Conservation (phyloP, 2,113 vertebrate genomes). For the Vulpes ferrilata region DNA sequence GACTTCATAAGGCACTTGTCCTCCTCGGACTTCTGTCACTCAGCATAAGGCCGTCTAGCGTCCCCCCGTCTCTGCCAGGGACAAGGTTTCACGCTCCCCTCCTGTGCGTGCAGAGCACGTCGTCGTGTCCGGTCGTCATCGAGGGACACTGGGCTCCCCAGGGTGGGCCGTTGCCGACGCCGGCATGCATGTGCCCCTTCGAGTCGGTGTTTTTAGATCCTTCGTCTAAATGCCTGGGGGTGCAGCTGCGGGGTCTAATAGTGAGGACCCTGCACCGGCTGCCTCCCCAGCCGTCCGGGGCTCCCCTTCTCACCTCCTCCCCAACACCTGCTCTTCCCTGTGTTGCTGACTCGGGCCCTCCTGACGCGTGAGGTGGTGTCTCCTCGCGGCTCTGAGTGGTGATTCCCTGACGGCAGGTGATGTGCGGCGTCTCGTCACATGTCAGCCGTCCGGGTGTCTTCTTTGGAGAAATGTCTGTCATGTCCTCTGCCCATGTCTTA, state of each 20-base stretch:
- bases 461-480: not conserved
- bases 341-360: not conserved
- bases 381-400: not conserved
- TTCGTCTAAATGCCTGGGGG: not conserved
- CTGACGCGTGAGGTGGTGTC: not conserved
- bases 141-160: not conserved
- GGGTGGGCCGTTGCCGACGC: not conserved
- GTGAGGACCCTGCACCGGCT: not conserved
- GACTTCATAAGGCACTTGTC: not conserved
- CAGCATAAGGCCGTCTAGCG: not conserved
- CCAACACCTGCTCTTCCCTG: not conserved
- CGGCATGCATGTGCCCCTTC: not conserved
- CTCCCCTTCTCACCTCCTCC: not conserved
- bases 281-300: not conserved
- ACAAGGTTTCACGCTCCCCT: not conserved
- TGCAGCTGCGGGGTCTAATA: not conserved
- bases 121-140: not conserved
- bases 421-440: too few relatives aligned
- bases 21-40: not conserved
- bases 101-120: not conserved
- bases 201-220: not conserved
- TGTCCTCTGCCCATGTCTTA: not conserved
- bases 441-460: not conserved
- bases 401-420: too few relatives aligned
- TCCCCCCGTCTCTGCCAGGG: not conserved